Evolutionary conservation across 30 jellyfish, hydroid and myxozoan genomes (phyloP), one percentile per base, ranked within the genome.

Genomic region (Aurelia aurita): DNA sequence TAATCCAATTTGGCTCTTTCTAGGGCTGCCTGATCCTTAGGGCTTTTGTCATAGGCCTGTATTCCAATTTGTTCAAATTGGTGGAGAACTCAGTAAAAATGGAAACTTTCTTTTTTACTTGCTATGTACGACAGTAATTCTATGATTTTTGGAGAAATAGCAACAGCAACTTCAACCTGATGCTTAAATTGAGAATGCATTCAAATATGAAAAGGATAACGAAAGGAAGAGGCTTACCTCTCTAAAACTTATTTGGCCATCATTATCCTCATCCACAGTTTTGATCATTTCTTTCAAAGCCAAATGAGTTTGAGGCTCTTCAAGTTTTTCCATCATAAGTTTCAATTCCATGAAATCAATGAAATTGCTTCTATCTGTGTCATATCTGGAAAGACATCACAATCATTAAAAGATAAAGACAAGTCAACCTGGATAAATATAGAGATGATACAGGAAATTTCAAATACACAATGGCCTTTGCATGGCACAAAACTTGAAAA

Each of bases 201-300:
- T n/a, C n/a, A n/a, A n/a, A n/a, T n/a, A n/a, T n/a, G 7, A 39
- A 39, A 4, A 14, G 1, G 0, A 39, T 39, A 15, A 35, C 0
- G 11, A 20, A 1, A 14, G 34, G 20, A 12, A n/a, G 4, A 1
- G 26, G 10, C 54, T 45, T 34, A 92, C 98, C 90, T 92, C 98
- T 86, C 98, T 63, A 62, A 92, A 92, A 75, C 98, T 92, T 19
- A 92, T 92, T 80, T 92, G 96, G 9, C 93, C 96, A 67, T 92
- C 98, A 69, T 80, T 78, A 58, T 92, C 98, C 60, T 92, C 98
- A 75, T 92, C 98, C 15, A 92, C 98, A 45, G 89, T 89, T 87
- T 92, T 92, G 29, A 92, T 92, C 98, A 92, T 92, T 44, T 95
- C 96, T 58, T 92, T 92, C 83, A 92, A 87, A 15, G 91, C 97